phyloP scores from a whole-genome alignment of 2,797 vertebrate species.

The Nyctibius grandis region DNA sequence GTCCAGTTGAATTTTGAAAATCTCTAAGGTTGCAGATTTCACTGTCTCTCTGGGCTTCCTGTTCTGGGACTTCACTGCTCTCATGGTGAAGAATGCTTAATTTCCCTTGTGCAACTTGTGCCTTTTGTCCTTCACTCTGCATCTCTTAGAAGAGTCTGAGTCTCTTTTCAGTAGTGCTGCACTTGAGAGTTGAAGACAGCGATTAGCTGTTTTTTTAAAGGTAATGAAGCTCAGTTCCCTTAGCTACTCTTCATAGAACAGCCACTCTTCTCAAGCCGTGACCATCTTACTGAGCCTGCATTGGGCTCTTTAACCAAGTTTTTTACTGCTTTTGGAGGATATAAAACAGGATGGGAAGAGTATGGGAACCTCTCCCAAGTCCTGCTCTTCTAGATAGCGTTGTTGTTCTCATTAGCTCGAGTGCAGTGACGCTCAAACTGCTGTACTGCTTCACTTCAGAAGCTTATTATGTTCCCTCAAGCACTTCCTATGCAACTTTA shows the following conservation, averaged over 20 bases:
- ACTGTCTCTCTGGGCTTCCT: not conserved
- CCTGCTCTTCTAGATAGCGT: not conserved
- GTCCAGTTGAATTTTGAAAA: not conserved
- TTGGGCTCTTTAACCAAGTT: not conserved
- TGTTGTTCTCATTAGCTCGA: not conserved
- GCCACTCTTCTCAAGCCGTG: not conserved
- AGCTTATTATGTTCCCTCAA: not conserved
- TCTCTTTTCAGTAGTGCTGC: not conserved
- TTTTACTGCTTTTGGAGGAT: not conserved
- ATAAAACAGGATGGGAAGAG: not conserved
- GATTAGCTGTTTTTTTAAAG: not conserved
- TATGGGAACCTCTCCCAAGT: not conserved
- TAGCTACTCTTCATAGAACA: not conserved
- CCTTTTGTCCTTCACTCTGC: not conserved
- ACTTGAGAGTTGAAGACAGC: not conserved
- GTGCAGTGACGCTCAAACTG: not conserved
- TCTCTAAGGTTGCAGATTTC: not conserved
- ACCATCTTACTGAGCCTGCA: not conserved
- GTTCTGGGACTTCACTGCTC: not conserved
- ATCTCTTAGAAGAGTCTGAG: not conserved
- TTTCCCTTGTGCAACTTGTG: not conserved
- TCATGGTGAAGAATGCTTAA: not conserved
- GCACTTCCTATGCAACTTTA: not conserved
- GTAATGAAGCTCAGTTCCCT: not conserved
- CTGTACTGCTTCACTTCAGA: not conserved